Evolutionary conservation across 2,797 vertebrate genomes (phyloP), one percentile per base, ranked within the genome.

Genomic region (Danio albolineatus): DNA sequence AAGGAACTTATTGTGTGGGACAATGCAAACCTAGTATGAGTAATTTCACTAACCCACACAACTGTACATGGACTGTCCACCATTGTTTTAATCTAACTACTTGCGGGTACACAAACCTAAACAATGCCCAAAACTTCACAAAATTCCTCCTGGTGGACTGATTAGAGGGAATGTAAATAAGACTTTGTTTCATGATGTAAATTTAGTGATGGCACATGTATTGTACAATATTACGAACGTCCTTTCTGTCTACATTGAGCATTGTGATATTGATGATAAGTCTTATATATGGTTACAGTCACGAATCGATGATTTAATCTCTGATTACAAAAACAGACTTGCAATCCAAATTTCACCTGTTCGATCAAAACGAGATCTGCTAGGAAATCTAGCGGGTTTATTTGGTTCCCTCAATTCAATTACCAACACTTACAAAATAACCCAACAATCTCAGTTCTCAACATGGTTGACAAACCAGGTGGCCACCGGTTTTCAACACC

Each of bases 391-490:
- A 13, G 39, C 79, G 4, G 73, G 65, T 5, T 4, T 76, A 1
- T 81, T 81, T 21, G 79, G 72, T 6, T 36, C 62, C 41, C 49
- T 21, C 17, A 81, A 75, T 38, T 75, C 62, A 2, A 7, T 81
- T 9, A 7, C 38, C 1, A 69, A 81, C 28, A 67, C 62, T 21
- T 69, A 69, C 43, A 41, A 41, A 38, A 69, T 76, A 5, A 10
- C 44, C 10, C 19, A 48, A 51, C 72, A 81, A 67, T 75, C 62
- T 36, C 73, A 70, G n/a, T 75, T 67, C 16, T 57, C 71, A 12
- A 6, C 38, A 36, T 80, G 79, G 79, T 43, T 76, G 17, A 7
- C 53, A 56, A 6, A 56, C 53, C 53, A 56, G 53, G 7, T n/a
- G 16, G 53, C 53, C 16, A n/a, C n/a, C 56, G 53, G 53, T 12